Conservation (phyloP, 2,797 vertebrate genomes). For the Syndactyla subalaris region DNA sequence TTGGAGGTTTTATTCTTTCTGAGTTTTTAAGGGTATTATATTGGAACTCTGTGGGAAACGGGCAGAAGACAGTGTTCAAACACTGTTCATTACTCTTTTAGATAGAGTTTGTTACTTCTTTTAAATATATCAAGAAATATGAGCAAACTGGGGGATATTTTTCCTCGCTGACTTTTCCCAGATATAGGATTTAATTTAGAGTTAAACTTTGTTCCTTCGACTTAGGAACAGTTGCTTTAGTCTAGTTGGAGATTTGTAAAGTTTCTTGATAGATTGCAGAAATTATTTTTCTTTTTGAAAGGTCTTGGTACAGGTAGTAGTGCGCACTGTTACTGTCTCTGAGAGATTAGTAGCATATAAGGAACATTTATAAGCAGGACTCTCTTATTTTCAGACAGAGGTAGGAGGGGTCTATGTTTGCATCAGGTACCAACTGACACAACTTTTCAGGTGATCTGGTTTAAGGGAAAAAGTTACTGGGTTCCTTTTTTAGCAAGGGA, state of each 20-base stretch:
- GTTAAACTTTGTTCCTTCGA: background rate
- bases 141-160: background rate
- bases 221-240: background rate
- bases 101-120: background rate
- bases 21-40: background rate
- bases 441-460: background rate
- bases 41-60: background rate
- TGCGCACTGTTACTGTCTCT: background rate
- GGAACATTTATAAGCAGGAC: background rate
- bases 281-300: background rate
- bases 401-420: background rate
- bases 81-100: background rate
- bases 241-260: background rate
- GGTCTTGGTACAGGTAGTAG: background rate
- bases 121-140: background rate
- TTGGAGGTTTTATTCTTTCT: background rate
- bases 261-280: background rate
- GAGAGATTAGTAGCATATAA: background rate
- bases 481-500: background rate
- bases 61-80: background rate
- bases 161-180: background rate
- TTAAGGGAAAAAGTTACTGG: background rate
- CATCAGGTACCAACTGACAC: background rate
- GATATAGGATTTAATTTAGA: background rate
- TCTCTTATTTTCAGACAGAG: background rate